phyloP scores from a whole-genome alignment of 1,140 invertebrate species.

The Penaeus indicus region DNA sequence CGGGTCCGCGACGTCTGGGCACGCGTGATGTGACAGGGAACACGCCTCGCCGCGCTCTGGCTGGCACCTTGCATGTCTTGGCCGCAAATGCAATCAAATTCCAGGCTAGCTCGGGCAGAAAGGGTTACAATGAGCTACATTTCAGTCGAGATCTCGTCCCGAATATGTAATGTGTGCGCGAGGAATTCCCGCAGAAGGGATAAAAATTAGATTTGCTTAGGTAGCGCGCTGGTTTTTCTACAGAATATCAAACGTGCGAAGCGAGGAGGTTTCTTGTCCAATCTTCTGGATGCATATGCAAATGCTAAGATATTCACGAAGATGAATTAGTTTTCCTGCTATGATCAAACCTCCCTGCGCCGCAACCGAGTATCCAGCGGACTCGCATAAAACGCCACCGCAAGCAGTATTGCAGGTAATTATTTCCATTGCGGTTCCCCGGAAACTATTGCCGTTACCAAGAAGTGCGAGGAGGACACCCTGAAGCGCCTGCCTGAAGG shows the following conservation, averaged over 20 bases:
- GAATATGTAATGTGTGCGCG: slow-evolving; percentile 56
- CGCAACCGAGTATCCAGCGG: too few relatives aligned
- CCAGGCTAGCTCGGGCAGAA: slow-evolving; percentile 51
- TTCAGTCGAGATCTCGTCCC: slow-evolving; percentile 49
- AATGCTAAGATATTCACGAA: too few relatives aligned
- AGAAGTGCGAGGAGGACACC: too few relatives aligned
- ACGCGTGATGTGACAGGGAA: slow-evolving; percentile 59
- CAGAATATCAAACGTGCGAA: not conserved
- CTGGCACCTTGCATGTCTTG: slow-evolving; percentile 63
- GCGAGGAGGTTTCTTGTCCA: too few relatives aligned
- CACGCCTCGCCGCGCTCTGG: slow-evolving; percentile 54
- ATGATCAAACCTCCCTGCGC: too few relatives aligned
- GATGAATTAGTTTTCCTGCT: too few relatives aligned
- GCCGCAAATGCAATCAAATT: slow-evolving; percentile 64
- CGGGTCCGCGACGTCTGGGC: slow-evolving; percentile 53
- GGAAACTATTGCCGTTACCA: too few relatives aligned
- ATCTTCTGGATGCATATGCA: too few relatives aligned
- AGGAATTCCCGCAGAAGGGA: slow-evolving; percentile 19
- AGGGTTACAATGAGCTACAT: slow-evolving; percentile 61
- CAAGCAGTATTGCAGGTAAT: too few relatives aligned
- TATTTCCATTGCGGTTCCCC: too few relatives aligned
- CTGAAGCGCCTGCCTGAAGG: not conserved
- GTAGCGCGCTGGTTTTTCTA: not conserved
- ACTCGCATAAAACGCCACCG: too few relatives aligned
- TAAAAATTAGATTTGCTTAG: slow-evolving; percentile 41